A percentile compares a stretch with the other conserved stretches of the same genome.
phyloP scores from a whole-genome alignment of 2,888 invertebrate genomes.

The Leptothorax acervorum region DNA sequence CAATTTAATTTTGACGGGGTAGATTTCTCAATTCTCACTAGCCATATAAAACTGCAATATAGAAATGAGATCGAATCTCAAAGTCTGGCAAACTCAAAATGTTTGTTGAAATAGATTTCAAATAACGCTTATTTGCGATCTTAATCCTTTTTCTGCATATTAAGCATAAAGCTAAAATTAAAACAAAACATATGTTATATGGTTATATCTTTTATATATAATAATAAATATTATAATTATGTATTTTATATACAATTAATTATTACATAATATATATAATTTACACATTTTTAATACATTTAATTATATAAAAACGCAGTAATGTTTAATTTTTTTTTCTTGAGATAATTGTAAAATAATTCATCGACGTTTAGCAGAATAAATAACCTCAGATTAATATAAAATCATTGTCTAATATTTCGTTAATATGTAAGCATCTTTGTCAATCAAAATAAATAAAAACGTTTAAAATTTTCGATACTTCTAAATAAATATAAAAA shows the following conservation, averaged over 20 bases:
- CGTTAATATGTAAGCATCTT: too few species aligned
- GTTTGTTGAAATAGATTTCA: neutral
- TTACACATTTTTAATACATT: neutral
- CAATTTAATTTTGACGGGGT: neutral
- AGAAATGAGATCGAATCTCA: neutral
- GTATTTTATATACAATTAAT: too few species aligned
- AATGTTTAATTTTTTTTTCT: neutral
- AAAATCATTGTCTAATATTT: too few species aligned
- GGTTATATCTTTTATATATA: neutral
- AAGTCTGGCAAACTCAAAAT: neutral
- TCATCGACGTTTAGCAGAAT: too few species aligned
- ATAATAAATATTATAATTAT: neutral
- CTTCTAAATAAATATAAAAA: neutral
- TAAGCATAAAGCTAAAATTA: too few species aligned
- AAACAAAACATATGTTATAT: neutral
- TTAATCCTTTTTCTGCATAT: too few species aligned
- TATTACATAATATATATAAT: too few species aligned
- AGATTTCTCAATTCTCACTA: neutral
- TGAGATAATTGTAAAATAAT: too few species aligned
- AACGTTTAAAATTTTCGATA: too few species aligned
- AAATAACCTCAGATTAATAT: too few species aligned
- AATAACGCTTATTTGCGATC: too few species aligned
- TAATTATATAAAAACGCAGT: neutral
- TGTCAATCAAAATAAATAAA: too few species aligned
- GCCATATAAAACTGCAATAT: neutral